These are phyloP conservation scores for Erpetoichthys calabaricus DNA, from an alignment of 2,797 vertebrate species.

Conservation along the genomic window DNA sequence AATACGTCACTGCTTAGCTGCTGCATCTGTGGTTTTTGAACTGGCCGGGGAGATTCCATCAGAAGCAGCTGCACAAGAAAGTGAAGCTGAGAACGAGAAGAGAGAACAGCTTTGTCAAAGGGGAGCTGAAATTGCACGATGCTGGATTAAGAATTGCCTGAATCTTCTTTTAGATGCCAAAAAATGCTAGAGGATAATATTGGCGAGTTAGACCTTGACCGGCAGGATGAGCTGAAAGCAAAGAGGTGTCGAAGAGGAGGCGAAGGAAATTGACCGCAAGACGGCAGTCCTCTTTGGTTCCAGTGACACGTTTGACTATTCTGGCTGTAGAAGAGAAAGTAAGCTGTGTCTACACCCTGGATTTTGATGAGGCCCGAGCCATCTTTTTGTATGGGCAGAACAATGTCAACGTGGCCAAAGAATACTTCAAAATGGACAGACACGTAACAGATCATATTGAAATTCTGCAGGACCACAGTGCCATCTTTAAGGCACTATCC, in stretches of 20 bases:
- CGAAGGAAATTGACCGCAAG: constrained; percentile 78
- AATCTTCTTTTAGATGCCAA: constrained; percentile 75
- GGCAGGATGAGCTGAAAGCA: constrained; percentile 75
- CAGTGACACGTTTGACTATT: constrained; percentile 78
- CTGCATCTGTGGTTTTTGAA: constrained; percentile 77
- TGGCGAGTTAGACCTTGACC: no score
- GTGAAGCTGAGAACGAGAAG: constrained; percentile 71
- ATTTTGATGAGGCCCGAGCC: constrained; percentile 80
- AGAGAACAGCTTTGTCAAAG: constrained; percentile 76
- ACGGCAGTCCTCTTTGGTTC: constrained; percentile 79
- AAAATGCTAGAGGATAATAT: constrained; percentile 90
- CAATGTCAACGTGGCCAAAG: constrained; percentile 83
- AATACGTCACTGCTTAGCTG: constrained; percentile 91
- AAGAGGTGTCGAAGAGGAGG: constrained; percentile 81
- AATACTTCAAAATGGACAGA: constrained; percentile 87
- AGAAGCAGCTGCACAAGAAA: constrained; percentile 65
- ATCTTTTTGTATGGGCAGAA: constrained; percentile 83
- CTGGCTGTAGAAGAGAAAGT: constrained; percentile 87
- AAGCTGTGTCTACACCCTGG: constrained; percentile 62
- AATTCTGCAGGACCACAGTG: constrained; percentile 87
- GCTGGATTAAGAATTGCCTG: constrained; percentile 95
- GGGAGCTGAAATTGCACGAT: constrained; percentile 82
- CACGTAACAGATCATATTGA: constrained; percentile 93
- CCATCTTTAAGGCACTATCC: constrained; percentile 76
- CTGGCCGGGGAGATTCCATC: constrained; percentile 71